These are phyloP conservation scores for Callopanchax toddi DNA, from an alignment of 2,113 vertebrate species.

Conservation along the genomic window DNA sequence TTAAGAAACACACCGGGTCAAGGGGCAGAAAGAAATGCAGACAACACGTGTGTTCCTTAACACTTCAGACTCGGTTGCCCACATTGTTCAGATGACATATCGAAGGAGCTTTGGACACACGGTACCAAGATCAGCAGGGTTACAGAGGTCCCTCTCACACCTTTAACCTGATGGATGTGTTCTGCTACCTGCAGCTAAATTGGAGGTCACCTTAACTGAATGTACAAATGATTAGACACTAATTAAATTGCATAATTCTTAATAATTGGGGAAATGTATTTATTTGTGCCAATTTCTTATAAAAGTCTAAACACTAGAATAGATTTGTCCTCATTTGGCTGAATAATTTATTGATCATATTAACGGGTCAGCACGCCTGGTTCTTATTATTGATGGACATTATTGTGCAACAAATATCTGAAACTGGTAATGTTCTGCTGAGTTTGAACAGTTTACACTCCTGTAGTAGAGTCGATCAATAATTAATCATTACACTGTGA, in stretches of 20 bases:
- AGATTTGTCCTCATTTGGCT: background rate
- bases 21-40: constrained; percentile 36
- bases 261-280: background rate
- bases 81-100: constrained; percentile 2
- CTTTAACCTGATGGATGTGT: background rate
- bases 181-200: too few relatives aligned
- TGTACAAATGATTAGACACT: too few relatives aligned
- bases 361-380: background rate
- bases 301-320: too few relatives aligned
- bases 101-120: background rate
- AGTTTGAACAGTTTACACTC: background rate
- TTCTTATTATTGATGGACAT: background rate
- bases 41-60: constrained; percentile 31
- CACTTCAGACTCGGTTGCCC: background rate
- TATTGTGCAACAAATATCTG: background rate
- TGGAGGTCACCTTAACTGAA: too few relatives aligned
- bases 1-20: constrained; percentile 40
- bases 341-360: background rate
- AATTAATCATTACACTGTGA: background rate
- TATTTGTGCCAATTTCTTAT: too few relatives aligned
- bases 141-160: background rate
- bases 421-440: background rate
- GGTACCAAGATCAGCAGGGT: constrained; percentile 18
- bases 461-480: background rate
- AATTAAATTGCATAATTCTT: too few relatives aligned